Evolutionary conservation across 2,113 vertebrate species (phyloP).

Genomic region (Chrysemys picta): DNA sequence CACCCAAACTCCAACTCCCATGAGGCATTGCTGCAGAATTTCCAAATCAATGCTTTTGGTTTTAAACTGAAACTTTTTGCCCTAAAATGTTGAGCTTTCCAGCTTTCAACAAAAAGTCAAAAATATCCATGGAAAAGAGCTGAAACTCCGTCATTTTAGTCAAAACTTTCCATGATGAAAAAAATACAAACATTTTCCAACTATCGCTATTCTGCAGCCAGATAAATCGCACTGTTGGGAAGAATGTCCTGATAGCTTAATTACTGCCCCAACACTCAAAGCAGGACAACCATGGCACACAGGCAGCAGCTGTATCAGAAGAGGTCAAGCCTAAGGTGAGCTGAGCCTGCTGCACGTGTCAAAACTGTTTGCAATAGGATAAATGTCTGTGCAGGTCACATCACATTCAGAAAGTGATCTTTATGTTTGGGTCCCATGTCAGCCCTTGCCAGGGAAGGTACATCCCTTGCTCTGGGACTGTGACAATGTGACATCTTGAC

Average conservation of each 20-base stretch:
- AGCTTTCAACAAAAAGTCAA: conserved; percentile 27
- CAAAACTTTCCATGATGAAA: conserved; percentile 60
- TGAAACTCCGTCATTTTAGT: conserved; percentile 48
- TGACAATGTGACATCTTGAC: background rate
- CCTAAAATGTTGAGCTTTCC: background rate
- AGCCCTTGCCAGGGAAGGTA: background rate
- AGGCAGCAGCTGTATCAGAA: background rate
- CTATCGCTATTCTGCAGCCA: background rate
- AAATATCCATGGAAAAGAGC: conserved; percentile 28
- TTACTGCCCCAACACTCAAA: background rate
- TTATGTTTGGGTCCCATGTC: background rate
- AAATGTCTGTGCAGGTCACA: background rate
- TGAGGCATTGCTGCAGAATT: background rate
- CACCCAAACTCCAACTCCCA: background rate
- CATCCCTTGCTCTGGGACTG: background rate
- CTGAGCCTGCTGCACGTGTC: background rate
- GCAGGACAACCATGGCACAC: background rate
- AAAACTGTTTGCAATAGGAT: fast-evolving
- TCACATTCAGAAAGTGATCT: background rate
- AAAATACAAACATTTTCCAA: background rate
- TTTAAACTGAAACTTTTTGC: background rate
- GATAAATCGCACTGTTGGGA: background rate
- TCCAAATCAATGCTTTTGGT: fast-evolving
- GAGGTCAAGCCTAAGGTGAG: background rate
- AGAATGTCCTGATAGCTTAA: background rate